These are phyloP conservation scores for Grammomys dolichurus DNA, from an alignment of 2,113 vertebrate species.

Conservation along the genomic window DNA sequence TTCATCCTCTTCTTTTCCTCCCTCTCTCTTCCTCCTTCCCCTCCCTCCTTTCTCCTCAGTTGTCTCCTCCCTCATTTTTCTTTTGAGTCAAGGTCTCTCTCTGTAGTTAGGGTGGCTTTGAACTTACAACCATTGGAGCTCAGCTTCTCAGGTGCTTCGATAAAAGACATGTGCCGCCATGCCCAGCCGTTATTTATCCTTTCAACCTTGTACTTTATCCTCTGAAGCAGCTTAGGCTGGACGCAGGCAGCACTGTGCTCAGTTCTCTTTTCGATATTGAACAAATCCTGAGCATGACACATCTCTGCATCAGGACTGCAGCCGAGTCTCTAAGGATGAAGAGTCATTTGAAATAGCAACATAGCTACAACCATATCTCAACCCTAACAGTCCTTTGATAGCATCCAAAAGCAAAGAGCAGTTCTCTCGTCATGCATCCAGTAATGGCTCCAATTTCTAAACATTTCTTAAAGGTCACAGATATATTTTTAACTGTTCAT, in stretches of 20 bases:
- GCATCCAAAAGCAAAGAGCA: not conserved
- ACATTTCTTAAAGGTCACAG: not conserved
- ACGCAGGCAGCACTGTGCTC: too few species aligned
- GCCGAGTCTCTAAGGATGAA: not conserved
- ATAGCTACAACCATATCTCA: not conserved
- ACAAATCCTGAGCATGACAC: not conserved
- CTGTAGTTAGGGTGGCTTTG: not conserved
- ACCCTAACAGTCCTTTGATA: not conserved
- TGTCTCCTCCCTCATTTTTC: not conserved
- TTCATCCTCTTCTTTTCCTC: not conserved
- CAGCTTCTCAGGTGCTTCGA: not conserved
- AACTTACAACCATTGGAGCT: not conserved
- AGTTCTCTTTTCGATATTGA: not conserved
- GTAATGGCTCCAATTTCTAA: not conserved
- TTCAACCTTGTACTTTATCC: not conserved
- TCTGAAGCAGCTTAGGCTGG: not conserved
- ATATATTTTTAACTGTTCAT: constrained; percentile 7
- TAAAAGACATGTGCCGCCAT: not conserved
- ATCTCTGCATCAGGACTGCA: not conserved
- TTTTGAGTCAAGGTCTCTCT: not conserved
- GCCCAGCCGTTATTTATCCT: not conserved
- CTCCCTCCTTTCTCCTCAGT: not conserved
- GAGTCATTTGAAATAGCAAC: not conserved
- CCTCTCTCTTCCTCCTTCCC: not conserved
- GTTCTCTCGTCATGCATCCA: not conserved